Conservation (phyloP, 2,113 vertebrate species). For the Apodemus speciosus region DNA sequence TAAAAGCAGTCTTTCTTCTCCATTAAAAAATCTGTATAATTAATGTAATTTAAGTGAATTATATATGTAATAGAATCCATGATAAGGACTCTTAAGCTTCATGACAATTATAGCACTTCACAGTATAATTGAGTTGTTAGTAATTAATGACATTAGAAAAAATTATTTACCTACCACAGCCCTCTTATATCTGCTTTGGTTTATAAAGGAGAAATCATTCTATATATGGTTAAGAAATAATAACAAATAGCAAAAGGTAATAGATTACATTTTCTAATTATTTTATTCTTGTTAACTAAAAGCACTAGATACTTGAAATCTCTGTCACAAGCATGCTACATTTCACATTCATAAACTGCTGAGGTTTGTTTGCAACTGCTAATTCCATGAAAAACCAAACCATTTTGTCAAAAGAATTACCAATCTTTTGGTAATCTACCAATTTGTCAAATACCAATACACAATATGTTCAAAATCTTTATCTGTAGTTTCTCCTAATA, state of each 20-base stretch:
- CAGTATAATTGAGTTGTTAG: constrained; percentile 66
- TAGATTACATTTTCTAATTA: constrained; percentile 41
- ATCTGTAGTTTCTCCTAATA: background rate
- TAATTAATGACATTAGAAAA: constrained; percentile 67
- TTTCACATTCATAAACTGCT: background rate
- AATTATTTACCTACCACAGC: constrained; percentile 68
- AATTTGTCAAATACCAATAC: constrained; percentile 37
- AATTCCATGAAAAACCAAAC: constrained; percentile 33
- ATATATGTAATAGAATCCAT: constrained; percentile 68
- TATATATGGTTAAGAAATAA: constrained; percentile 49
- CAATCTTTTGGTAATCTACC: background rate
- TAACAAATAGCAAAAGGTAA: constrained; percentile 43
- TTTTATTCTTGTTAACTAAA: constrained; percentile 36
- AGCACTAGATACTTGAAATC: constrained; percentile 37
- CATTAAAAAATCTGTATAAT: constrained; percentile 73
- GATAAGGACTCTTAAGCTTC: constrained; percentile 65
- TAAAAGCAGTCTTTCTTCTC: constrained; percentile 61
- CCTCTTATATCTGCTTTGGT: constrained; percentile 53
- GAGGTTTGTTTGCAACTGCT: constrained; percentile 35
- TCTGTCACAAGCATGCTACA: constrained; percentile 15
- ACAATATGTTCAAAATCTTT: constrained; percentile 11
- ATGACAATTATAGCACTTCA: constrained; percentile 62
- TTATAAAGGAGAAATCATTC: constrained; percentile 62
- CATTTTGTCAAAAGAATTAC: constrained; percentile 27
- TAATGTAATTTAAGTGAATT: constrained; percentile 77